A percentile compares a stretch with the other conserved stretches of the same genome.
Conservation (phyloP, 1,140 invertebrate species). For the Daktulosphaira vitifoliae region DNA sequence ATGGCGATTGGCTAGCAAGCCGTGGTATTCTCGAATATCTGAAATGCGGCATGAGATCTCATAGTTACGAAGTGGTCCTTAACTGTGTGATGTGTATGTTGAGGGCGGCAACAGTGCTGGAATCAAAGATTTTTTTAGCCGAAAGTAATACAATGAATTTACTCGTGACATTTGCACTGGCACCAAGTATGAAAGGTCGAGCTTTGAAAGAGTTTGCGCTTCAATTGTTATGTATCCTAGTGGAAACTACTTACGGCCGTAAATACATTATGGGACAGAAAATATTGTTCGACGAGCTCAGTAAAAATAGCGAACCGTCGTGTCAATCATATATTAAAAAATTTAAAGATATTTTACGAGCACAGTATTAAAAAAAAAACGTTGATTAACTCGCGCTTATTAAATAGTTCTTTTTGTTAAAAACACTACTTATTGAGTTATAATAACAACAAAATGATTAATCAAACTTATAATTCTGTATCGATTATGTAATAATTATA, state of each 20-base stretch:
- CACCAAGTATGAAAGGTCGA: background rate
- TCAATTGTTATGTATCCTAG: background rate
- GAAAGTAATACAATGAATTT: background rate
- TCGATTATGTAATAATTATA: too few species aligned
- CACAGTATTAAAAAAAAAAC: too few species aligned
- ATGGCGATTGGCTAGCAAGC: background rate
- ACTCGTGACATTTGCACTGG: background rate
- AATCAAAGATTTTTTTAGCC: background rate
- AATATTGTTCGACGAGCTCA: too few species aligned
- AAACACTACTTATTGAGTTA: too few species aligned
- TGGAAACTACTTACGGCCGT: background rate
- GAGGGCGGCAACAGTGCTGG: background rate
- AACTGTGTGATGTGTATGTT: background rate
- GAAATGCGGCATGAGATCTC: background rate
- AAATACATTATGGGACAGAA: too few species aligned
- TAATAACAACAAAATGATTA: too few species aligned
- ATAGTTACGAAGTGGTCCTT: background rate
- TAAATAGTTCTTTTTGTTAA: too few species aligned
- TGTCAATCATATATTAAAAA: too few species aligned
- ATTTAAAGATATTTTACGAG: too few species aligned
- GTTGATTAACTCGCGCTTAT: too few species aligned
- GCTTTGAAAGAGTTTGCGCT: background rate
- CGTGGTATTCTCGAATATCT: background rate
- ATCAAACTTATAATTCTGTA: too few species aligned
- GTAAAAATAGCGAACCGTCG: too few species aligned